Percentiles rank a stretch among this genome's conserved stretches.
Evolutionary conservation across 2,797 vertebrate species (phyloP).

Genomic region (Mus minutoides): DNA sequence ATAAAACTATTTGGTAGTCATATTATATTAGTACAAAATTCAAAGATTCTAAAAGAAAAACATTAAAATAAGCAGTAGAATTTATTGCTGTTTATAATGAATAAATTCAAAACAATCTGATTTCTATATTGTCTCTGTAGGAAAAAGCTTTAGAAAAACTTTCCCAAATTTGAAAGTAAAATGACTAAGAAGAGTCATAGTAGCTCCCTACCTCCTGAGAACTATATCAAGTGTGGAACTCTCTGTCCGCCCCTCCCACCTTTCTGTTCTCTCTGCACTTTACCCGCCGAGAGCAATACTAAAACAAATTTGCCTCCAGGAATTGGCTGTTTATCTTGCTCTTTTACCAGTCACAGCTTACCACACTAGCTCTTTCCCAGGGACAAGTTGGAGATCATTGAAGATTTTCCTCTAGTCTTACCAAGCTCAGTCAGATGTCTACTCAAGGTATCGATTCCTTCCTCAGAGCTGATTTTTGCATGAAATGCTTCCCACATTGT

Average conservation of each 20-base stretch:
- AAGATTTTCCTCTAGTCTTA: constrained; percentile 1
- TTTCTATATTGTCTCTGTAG: neutral
- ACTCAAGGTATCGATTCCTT: neutral
- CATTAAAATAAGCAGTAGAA: constrained; percentile 23
- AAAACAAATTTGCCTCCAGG: neutral
- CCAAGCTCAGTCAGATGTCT: neutral
- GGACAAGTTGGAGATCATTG: neutral
- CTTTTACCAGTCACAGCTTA: neutral
- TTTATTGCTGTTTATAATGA: neutral
- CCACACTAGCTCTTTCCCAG: neutral
- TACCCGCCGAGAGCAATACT: neutral
- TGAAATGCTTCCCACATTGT: neutral
- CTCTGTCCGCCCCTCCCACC: neutral
- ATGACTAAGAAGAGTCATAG: neutral
- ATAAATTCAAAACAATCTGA: neutral
- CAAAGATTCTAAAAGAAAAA: constrained; percentile 10
- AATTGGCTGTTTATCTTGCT: neutral
- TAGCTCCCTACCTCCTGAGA: neutral
- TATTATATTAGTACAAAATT: constrained; percentile 21
- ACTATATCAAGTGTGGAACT: neutral
- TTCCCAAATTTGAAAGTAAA: neutral
- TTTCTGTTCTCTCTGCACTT: neutral
- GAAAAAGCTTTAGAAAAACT: neutral
- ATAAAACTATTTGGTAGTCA: constrained; percentile 4
- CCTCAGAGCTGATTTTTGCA: neutral